Conservation (phyloP, 2,797 vertebrate species). For the Sphenodon punctatus region DNA sequence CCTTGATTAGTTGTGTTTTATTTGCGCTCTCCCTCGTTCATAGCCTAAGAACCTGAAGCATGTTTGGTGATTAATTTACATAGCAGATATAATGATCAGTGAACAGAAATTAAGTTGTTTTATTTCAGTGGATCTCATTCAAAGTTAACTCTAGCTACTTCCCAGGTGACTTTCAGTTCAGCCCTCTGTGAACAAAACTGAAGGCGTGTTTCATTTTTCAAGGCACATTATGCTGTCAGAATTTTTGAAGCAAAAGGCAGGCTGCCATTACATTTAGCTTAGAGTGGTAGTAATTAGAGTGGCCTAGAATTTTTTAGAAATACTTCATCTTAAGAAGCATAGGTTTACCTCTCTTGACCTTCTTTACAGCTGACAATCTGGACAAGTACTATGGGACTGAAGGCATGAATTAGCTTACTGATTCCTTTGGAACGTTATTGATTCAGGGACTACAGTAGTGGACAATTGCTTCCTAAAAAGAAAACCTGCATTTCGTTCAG, state of each 20-base stretch:
- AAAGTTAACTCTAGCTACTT: not conserved
- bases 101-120: not conserved
- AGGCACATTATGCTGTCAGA: not conserved
- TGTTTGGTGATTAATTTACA: not conserved
- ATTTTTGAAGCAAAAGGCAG: conserved; percentile 26
- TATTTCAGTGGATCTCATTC: conserved; percentile 14
- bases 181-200: not conserved
- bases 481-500: not conserved
- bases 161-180: not conserved
- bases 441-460: conserved; percentile 16
- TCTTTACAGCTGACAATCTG: conserved; percentile 36
- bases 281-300: conserved; percentile 47
- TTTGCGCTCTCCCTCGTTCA: not conserved
- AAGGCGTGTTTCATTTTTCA: conserved; percentile 21
- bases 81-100: not conserved
- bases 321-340: conserved; percentile 41
- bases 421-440: conserved; percentile 38
- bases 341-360: conserved; percentile 33
- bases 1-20: fast-evolving
- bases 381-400: conserved; percentile 1
- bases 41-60: not conserved
- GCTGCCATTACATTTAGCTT: conserved; percentile 32
- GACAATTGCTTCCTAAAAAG: conserved; percentile 12
- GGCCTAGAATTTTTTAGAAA: conserved; percentile 41
- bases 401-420: conserved; percentile 48